Base-by-base conservation (phyloP, 2,113 vertebrate species). In the Cinclus mexicanus region DNA sequence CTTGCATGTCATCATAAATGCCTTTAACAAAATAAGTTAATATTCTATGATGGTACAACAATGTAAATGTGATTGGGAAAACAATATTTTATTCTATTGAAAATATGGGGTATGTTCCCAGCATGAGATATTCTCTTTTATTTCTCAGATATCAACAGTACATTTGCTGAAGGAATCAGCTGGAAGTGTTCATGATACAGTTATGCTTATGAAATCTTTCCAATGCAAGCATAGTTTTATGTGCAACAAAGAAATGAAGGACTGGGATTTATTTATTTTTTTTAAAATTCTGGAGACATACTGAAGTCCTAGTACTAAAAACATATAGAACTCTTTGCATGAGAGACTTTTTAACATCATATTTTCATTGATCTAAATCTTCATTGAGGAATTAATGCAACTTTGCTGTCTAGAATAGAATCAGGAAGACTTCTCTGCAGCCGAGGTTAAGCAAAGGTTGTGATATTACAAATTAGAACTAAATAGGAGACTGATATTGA, bases 391-490 rank as follows among this genome's bases (percentile, higher is more conserved):
- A 96, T 96, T 97, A 97, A 95, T 94, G 87, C 33, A 91, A 59
- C 93, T 91, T 97, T 75, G 49, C 53, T 76, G 22, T 92, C 86
- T 96, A 57, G 47, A 95, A 87, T 76, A 95, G 39, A 89, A 96
- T 91, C 50, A 83, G 65, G 69, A 97, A 97, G 90, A 94, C 72
- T 96, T 96, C 57, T 95, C 74, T 95, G 83, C 80, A 96, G 87
- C 85, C 95, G 89, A 97, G 95, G 93, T 98, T 97, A 98, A 97
- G 90, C 86, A 97, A 97, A 98, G 91, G 90, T 97, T 97, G 95
- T 90, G 85, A 91, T 97, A 92, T 94, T 97, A 97, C 94, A 97
- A 97, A 98, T 97, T 97, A 97, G 85, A 97, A 96, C 87, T 97
- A 98, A 97, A 97, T 95, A 96, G 87, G 53, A 96, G 93, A 96